Evolutionary conservation across 2,797 vertebrate species (phyloP).

Genomic region (Meda fulgida): DNA sequence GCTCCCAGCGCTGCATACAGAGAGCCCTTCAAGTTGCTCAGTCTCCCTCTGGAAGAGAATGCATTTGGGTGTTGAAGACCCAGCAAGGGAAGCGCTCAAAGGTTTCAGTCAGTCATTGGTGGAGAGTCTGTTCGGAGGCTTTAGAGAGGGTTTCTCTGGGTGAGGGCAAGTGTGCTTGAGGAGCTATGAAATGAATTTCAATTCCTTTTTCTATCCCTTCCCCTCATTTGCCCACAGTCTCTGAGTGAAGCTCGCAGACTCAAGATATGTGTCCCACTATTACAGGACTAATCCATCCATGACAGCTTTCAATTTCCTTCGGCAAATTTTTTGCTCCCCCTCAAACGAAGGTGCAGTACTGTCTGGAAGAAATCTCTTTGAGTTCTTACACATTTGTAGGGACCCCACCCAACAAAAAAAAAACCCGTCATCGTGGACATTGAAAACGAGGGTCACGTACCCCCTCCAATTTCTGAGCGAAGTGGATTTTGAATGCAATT

Average conservation of each 20-base stretch:
- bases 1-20: constrained; percentile 46
- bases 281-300: constrained; percentile 99
- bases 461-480: no score
- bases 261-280: constrained; percentile 97
- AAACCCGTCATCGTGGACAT: constrained; percentile 60
- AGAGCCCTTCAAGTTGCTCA: constrained; percentile 51
- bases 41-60: constrained; percentile 40
- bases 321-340: constrained; percentile 82
- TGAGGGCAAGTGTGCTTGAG: constrained; percentile 87
- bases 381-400: constrained; percentile 76
- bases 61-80: constrained; percentile 52
- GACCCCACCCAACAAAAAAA: constrained; percentile 78
- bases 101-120: constrained; percentile 52
- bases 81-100: constrained; percentile 57
- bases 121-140: constrained; percentile 37
- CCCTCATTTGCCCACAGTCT: constrained; percentile 90
- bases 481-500: no score
- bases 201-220: constrained; percentile 78
- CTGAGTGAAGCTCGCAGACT: constrained; percentile 89
- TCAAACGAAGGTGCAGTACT: constrained; percentile 81
- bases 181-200: constrained; percentile 99
- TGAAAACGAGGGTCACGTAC: not conserved
- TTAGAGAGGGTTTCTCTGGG: constrained; percentile 49
- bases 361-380: constrained; percentile 85
- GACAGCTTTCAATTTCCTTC: constrained; percentile 99